Base-by-base conservation (phyloP, 2,888 invertebrate genomes). In the Dryomyza anilis region DNA sequence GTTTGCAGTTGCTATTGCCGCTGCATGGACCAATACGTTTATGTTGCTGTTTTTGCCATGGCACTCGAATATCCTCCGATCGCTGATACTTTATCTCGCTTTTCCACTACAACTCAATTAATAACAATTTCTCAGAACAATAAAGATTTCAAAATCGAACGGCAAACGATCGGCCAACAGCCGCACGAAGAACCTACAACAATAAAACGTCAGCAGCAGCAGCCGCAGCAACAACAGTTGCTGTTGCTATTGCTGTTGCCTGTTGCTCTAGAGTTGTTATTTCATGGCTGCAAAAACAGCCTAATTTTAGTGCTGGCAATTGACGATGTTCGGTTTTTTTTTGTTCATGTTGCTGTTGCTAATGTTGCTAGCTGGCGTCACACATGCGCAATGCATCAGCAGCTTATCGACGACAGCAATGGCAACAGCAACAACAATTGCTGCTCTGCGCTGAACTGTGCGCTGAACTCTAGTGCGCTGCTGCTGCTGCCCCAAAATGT, bases 81-180 rank as follows among this genome's bases (percentile, higher is more conserved):
- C 65, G 57, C 67, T 65, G 71, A 72, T 72, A 72, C 53, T 65
- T 61, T 71, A 72, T 73, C 72, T 65, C 67, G 62, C 64, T 64
- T 64, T 52, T 66, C 29, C 64, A 61, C 66, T 71, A 78, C 79
- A 80, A 78, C 80, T 81, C 79, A 81, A 81, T 81, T 81, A 81
- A 80, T 81, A 81, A 80, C 78, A 79, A 81, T 80, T 79, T 79
- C 78, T 78, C 77, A 77, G 76, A 76, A 78, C 76, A 78, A 79
- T 76, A 77, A 76, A 76, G 74, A 67, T 69, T 69, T 68, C 59
- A 53, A 52, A 61, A 61, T 53, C 61, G 48, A n/a, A n/a, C n/a
- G n/a, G n/a, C n/a, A n/a, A n/a, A n/a, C n/a, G n/a, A n/a, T n/a
- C 27, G 52, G 53, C 27, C 5, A 36, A 50, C 50, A 10, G 21